These are phyloP conservation scores for Zeugodacus cucurbitae DNA, from an alignment of 1,140 invertebrate genomes.

Conservation along the genomic window DNA sequence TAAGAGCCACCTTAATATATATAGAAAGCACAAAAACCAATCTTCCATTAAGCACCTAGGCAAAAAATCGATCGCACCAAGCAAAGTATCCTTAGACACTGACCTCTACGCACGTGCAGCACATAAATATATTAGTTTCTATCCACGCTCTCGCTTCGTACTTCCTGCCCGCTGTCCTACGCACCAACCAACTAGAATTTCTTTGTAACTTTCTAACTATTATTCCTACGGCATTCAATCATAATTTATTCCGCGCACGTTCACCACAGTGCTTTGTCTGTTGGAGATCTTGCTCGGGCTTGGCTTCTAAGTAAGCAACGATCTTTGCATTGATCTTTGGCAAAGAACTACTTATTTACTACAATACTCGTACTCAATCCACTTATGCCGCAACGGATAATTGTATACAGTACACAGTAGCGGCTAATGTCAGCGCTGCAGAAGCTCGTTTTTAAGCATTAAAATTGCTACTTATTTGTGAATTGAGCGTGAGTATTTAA, in stretches of 20 bases:
- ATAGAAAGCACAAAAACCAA: no score
- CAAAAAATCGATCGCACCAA: not conserved
- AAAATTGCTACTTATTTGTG: not conserved
- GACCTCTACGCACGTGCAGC: not conserved
- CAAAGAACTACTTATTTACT: constrained; percentile 18
- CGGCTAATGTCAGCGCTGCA: not conserved
- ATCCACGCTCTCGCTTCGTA: not conserved
- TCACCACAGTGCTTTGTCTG: not conserved
- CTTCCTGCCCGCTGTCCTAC: not conserved
- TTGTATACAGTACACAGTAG: not conserved
- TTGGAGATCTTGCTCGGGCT: not conserved
- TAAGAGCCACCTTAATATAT: no score
- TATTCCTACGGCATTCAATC: constrained; percentile 22
- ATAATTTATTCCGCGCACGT: constrained; percentile 19
- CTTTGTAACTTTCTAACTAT: constrained; percentile 23
- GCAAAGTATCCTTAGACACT: not conserved
- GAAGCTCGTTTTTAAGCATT: not conserved
- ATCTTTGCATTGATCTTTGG: constrained; percentile 38
- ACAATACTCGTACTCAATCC: not conserved
- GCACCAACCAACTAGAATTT: not conserved
- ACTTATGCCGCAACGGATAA: not conserved
- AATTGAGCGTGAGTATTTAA: not conserved
- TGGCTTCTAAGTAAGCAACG: not conserved
- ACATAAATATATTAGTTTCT: not conserved
- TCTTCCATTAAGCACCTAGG: not conserved